Evolutionary conservation across 2,888 invertebrate species (phyloP), one percentile per base, ranked within the genome.

Genomic region (Hirtodrosophila confusa): DNA sequence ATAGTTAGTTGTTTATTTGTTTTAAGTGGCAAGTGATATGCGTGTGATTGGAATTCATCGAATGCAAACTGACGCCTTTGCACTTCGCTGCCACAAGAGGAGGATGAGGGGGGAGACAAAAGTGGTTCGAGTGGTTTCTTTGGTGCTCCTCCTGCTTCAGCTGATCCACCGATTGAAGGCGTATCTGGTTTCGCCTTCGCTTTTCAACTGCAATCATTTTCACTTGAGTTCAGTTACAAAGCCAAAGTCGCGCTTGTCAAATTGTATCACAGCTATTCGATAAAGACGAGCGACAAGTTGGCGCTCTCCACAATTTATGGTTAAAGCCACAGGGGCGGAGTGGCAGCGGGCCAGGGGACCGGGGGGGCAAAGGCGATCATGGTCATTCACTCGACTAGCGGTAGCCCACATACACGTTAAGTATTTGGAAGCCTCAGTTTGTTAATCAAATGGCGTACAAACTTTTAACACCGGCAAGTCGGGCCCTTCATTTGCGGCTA

Each of bases 181-280:
- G 87, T 87, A 83, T 83, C 85, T 77, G 75, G 87, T 83, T 83
- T 80, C 80, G 86, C 80, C 84, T 86, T 83, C 75, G 78, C 78
- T 73, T 85, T 85, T 80, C 73, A 72, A 73, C 75, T 78, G 78
- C 82, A 84, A 86, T 82, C 80, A 78, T 69, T 80, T 85, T 78
- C 72, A 77, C 72, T 76, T 68, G 77, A 76, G 74, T 80, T 87
- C 75, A 80, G 80, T 71, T 80, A 69, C 75, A 73, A 58, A 65
- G 60, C 71, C 63, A 65, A 67, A 80, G 70, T 71, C 69, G 68
- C 47, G 85, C 75, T 73, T 82, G 82, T 82, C 82, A 86, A 80
- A 61, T 80, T 73, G 65, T 58, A 76, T 86, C 69, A 62, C 63
- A 55, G 60, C 75, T 37, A 51, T 64, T 60, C 31, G 76, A 70